These are phyloP conservation scores for Proisotoma minuta DNA, from an alignment of 2,888 invertebrate species.

Conservation along the genomic window DNA sequence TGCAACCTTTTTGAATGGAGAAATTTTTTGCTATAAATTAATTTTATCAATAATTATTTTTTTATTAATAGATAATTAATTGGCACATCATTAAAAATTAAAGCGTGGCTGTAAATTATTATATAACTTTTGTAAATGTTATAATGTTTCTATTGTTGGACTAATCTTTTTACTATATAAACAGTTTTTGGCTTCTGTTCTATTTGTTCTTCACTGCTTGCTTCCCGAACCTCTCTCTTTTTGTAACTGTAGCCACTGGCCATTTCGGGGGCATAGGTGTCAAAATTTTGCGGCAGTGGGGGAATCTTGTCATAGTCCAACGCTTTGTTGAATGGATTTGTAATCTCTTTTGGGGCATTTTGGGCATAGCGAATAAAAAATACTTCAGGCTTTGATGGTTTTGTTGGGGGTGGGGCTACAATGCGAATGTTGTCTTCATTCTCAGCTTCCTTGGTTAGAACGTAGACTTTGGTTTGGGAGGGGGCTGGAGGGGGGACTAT, in stretches of 20 bases:
- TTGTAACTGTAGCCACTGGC: not conserved
- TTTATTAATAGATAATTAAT: too few species aligned
- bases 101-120: too few species aligned
- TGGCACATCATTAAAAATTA: too few species aligned
- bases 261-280: slow-evolving; percentile 26
- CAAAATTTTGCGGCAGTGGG: slow-evolving; percentile 1
- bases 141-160: too few species aligned
- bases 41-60: too few species aligned
- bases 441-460: slow-evolving; percentile 35
- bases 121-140: too few species aligned
- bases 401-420: slow-evolving; percentile 69
- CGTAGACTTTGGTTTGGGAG: slow-evolving; percentile 42
- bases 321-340: not conserved
- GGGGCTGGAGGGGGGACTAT: slow-evolving; percentile 22
- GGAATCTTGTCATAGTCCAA: not conserved
- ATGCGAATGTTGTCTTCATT: slow-evolving; percentile 53
- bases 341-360: slow-evolving; percentile 1
- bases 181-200: not conserved
- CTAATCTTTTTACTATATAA: too few species aligned
- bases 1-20: too few species aligned
- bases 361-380: slow-evolving; percentile 42
- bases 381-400: slow-evolving; percentile 77
- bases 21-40: too few species aligned
- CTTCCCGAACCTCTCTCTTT: not conserved
- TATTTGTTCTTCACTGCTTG: too few species aligned